These are phyloP conservation scores for Trichomycterus rosablanca DNA, from an alignment of 2,113 vertebrate species.

Conservation along the genomic window DNA sequence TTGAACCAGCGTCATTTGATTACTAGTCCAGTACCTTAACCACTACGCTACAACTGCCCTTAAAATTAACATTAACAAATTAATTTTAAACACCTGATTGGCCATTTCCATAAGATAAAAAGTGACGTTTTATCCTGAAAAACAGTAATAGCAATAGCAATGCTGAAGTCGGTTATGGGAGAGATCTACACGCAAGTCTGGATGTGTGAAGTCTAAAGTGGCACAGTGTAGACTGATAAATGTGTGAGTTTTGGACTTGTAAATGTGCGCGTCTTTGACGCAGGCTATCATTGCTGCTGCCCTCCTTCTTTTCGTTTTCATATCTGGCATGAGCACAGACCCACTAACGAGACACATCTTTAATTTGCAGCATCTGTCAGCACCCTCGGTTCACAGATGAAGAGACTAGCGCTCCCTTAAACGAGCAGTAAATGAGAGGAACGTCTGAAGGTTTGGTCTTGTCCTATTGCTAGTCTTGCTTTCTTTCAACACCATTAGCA, in stretches of 20 bases:
- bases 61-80: too few species aligned
- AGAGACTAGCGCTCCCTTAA: background rate
- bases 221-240: background rate
- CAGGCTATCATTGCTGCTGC: background rate
- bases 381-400: background rate
- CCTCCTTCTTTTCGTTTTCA: too few species aligned
- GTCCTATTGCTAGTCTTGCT: background rate
- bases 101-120: too few species aligned
- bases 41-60: too few species aligned
- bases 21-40: too few species aligned
- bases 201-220: too few species aligned
- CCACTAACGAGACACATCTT: too few species aligned
- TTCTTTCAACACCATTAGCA: background rate
- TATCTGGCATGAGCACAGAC: too few species aligned
- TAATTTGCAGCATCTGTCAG: too few species aligned
- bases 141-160: background rate
- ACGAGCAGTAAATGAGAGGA: background rate
- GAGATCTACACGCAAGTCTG: background rate
- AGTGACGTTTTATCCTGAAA: background rate
- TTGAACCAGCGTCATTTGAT: too few species aligned
- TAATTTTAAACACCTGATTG: too few species aligned
- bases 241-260: constrained; percentile 1
- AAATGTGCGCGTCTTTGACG: background rate
- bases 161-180: background rate
- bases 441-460: background rate